Evolutionary conservation across 2,888 invertebrate genomes (phyloP).

Genomic region (Thecophora atra): DNA sequence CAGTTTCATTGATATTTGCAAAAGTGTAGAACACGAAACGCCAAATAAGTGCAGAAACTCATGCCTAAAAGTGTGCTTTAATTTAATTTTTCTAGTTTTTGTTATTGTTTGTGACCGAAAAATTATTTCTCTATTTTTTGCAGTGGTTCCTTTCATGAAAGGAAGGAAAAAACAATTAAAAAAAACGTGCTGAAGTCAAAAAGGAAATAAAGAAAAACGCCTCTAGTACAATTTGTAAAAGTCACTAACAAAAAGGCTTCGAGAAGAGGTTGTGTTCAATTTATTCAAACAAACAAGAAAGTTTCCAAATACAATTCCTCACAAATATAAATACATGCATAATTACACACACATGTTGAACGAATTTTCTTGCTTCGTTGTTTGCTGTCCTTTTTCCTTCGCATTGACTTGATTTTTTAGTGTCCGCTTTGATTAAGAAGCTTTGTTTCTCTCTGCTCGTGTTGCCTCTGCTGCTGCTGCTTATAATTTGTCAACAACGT

Average conservation of each 20-base stretch:
- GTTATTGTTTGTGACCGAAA: no score
- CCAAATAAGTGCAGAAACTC: no score
- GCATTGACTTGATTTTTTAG: no score
- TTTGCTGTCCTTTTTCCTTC: background rate
- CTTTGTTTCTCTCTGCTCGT: background rate
- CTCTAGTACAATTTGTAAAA: background rate
- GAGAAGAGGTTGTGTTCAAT: background rate
- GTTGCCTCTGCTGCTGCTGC: background rate
- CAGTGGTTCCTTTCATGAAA: no score
- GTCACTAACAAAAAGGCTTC: background rate
- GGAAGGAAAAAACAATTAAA: no score
- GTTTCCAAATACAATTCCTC: no score
- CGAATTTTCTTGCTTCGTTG: background rate
- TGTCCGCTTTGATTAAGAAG: background rate
- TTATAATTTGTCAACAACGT: no score
- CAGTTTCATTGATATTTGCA: no score
- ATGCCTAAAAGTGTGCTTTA: conserved; percentile 11
- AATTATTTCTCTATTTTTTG: no score
- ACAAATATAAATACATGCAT: background rate
- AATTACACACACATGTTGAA: background rate
- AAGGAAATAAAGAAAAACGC: no score
- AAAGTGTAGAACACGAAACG: no score
- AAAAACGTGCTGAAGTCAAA: no score
- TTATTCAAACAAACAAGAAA: background rate
- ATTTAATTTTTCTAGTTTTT: background rate